Evolutionary conservation across 1,140 invertebrate species (phyloP), one percentile per base, ranked within the genome.

Genomic region (Drosophila teissieri): DNA sequence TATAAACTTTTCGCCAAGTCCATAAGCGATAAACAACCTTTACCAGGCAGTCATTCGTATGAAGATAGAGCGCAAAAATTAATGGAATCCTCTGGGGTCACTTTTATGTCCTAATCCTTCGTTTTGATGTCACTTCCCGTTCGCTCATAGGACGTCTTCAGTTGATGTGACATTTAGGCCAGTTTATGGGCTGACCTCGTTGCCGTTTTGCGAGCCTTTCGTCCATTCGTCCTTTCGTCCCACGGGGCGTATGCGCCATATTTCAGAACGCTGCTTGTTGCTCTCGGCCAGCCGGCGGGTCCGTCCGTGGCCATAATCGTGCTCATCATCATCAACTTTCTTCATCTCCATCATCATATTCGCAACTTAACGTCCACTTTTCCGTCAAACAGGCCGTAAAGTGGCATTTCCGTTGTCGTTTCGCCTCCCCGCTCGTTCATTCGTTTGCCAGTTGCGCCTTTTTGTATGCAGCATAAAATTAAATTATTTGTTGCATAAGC

Each of bases 401-500:
- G 83, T 88, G 83, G 83, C 83, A 88, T 88, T 88, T 86, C 83
- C 78, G 83, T 75, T 79, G 82, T 75, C 78, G 83, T 53, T 74
- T 44, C 53, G 54, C 61, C 27, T 52, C 27, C 19, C 45, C 78
- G 67, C 46, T 72, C 44, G 45, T 34, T 78, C 62, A 55, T 46
- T 46, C 45, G 63, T 46, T 60, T 51, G 73, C 63, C 65, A 51
- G 48, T 58, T 79, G 80, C 54, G 65, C 62, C 83, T 78, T 86
- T 86, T 79, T 88, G 78, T 86, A 82, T 86, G 76, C 83, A 74
- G 84, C 83, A 89, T 88, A 80, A 88, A 88, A 88, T 88, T 88
- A 88, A 88, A 88, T 88, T 88, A 88, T 88, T 88, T 88, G 84
- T 88, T 83, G 83, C 83, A 88, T 89, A 88, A 88, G 83, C 83